Percentiles rank a stretch among this genome's conserved stretches.
These are phyloP conservation scores for Uropetala carovei DNA, from an alignment of 2,888 invertebrate species.

Conservation along the genomic window DNA sequence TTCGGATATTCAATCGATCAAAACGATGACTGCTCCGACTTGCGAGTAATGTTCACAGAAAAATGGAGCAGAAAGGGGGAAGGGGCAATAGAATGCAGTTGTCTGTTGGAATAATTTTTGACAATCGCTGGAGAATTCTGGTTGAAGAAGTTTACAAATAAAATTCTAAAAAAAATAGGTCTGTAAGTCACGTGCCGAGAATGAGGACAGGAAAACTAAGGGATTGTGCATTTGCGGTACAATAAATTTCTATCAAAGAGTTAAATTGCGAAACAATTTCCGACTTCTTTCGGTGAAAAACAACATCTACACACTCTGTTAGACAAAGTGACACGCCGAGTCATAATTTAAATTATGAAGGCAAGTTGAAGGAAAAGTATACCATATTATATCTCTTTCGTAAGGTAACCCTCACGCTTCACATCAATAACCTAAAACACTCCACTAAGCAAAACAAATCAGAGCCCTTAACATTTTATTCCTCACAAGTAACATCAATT, in stretches of 20 bases:
- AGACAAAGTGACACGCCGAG: no score
- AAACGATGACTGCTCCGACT: not conserved
- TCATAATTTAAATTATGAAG: no score
- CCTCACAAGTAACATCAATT: not conserved
- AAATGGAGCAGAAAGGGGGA: not conserved
- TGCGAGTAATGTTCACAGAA: not conserved
- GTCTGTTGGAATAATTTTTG: not conserved
- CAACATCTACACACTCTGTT: not conserved
- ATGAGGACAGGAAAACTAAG: not conserved
- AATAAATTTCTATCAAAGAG: not conserved
- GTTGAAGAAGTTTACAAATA: not conserved
- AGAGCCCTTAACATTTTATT: not conserved
- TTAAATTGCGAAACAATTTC: not conserved
- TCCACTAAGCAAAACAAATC: not conserved
- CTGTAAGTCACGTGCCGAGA: not conserved
- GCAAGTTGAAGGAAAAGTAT: no score
- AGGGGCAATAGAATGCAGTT: not conserved
- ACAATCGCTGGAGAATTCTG: slow-evolving; percentile 7
- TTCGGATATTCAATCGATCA: not conserved
- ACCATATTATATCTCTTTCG: no score
- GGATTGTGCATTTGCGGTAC: not conserved
- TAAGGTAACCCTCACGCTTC: no score
- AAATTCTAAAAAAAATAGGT: not conserved
- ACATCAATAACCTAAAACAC: no score
- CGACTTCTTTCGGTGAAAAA: not conserved